A percentile compares a stretch with the other conserved stretches of the same genome.
Evolutionary conservation across 2,888 invertebrate genomes (phyloP).

Genomic region (Philonicus albiceps): DNA sequence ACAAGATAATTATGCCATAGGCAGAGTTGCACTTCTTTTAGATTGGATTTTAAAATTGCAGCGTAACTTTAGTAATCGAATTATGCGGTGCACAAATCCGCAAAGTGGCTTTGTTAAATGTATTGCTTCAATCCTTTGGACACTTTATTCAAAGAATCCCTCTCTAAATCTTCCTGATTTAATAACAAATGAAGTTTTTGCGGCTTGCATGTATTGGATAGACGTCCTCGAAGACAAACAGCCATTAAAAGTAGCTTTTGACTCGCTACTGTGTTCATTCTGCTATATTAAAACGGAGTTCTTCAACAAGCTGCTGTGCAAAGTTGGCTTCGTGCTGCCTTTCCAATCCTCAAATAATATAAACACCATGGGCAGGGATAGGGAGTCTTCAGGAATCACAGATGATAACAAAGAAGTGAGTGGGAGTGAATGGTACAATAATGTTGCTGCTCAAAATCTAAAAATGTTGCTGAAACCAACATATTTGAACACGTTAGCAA

Average conservation of each 20-base stretch:
- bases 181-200: conserved; percentile 78
- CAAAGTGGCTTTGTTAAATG: conserved; percentile 72
- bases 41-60: conserved; percentile 71
- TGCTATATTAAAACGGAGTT: conserved; percentile 83
- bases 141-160: conserved; percentile 70
- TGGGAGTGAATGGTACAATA: conserved; percentile 69
- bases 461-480: conserved; percentile 68
- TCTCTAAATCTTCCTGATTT: conserved; percentile 72
- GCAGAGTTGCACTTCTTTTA: conserved; percentile 73
- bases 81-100: conserved; percentile 59
- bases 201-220: conserved; percentile 80
- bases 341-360: neutral
- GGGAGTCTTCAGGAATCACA: conserved; percentile 67
- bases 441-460: conserved; percentile 67
- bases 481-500: conserved; percentile 78
- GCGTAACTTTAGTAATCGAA: conserved; percentile 57
- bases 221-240: conserved; percentile 73
- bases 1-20: conserved; percentile 64
- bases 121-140: conserved; percentile 83
- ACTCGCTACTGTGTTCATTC: conserved; percentile 84
- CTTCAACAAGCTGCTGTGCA: conserved; percentile 76
- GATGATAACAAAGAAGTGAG: conserved; percentile 72
- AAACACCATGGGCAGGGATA: conserved; percentile 45
- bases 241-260: conserved; percentile 83
- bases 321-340: conserved; percentile 66